A percentile compares a stretch with the other conserved stretches of the same genome.
These are phyloP conservation scores for Pangasianodon gigas DNA, from an alignment of 2,113 vertebrate species.

Conservation along the genomic window DNA sequence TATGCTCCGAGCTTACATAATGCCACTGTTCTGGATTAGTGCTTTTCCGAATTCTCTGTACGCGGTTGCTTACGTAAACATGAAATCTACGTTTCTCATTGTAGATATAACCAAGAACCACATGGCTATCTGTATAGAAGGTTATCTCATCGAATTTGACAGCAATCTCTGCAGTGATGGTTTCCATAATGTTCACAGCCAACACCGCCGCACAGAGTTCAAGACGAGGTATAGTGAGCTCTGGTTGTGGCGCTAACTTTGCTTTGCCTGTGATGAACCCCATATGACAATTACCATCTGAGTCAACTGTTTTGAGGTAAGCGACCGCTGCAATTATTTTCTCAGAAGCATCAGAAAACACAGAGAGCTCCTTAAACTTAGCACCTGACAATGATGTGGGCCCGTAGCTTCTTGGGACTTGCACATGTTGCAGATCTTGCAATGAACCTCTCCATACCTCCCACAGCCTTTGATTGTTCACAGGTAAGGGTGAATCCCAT, in stretches of 20 bases:
- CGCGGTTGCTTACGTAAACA: background rate
- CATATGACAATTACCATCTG: background rate
- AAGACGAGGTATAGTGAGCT: background rate
- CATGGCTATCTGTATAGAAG: slow-evolving; percentile 10
- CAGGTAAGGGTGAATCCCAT: background rate
- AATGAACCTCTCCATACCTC: background rate
- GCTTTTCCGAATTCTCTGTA: background rate
- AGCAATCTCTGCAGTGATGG: background rate
- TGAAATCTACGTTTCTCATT: slow-evolving; percentile 1
- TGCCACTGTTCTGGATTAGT: background rate
- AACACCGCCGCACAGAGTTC: background rate
- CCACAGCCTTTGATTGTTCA: background rate
- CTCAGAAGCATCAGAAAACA: slow-evolving; percentile 13
- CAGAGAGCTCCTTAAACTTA: background rate
- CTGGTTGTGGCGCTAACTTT: background rate
- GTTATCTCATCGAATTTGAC: background rate
- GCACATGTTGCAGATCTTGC: background rate
- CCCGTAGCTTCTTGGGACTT: background rate
- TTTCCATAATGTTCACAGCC: background rate
- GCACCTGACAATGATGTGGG: background rate
- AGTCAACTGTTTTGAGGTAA: background rate
- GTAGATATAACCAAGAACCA: background rate
- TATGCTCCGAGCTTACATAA: slow-evolving; percentile 1
- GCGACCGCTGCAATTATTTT: slow-evolving; percentile 15
- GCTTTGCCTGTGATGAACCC: background rate